Conservation (phyloP, 1,140 invertebrate species). For the Hycleus phaleratus region DNA sequence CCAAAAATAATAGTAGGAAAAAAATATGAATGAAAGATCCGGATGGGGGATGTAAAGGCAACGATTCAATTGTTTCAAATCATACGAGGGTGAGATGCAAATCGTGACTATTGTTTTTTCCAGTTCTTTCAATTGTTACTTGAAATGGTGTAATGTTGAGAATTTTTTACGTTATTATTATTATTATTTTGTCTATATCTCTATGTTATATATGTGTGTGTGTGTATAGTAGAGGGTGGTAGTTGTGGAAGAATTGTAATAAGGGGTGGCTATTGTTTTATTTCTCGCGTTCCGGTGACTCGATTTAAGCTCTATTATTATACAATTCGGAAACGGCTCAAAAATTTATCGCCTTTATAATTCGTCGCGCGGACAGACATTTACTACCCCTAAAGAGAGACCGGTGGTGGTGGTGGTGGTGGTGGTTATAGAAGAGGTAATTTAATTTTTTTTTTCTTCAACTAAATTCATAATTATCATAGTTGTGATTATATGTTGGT, state of each 20-base stretch:
- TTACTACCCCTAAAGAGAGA: too few species aligned
- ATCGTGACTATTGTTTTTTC: constrained; percentile 20
- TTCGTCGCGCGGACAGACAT: too few species aligned
- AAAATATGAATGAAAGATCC: too few species aligned
- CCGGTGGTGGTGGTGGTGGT: too few species aligned
- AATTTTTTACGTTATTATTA: constrained; percentile 7
- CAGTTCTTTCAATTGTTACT: constrained; percentile 23
- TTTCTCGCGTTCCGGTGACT: constrained; percentile 16
- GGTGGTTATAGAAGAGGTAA: too few species aligned
- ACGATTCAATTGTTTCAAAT: constrained; percentile 19
- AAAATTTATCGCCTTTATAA: constrained; percentile 24
- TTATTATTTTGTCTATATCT: too few species aligned
- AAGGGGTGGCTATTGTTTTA: constrained; percentile 25
- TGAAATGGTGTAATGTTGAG: constrained; percentile 13
- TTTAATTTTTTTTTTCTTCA: too few species aligned
- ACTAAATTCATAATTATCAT: too few species aligned
- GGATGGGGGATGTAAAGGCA: not conserved
- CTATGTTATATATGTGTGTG: too few species aligned
- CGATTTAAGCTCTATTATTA: constrained; percentile 14
- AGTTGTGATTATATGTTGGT: too few species aligned
- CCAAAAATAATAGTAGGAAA: too few species aligned
- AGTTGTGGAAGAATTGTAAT: constrained; percentile 17
- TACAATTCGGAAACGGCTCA: constrained; percentile 21
- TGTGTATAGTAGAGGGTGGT: too few species aligned
- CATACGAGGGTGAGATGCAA: constrained; percentile 22